Evolutionary conservation across 1,140 invertebrate genomes (phyloP).

Genomic region (Bursaphelenchus mucronatus): DNA sequence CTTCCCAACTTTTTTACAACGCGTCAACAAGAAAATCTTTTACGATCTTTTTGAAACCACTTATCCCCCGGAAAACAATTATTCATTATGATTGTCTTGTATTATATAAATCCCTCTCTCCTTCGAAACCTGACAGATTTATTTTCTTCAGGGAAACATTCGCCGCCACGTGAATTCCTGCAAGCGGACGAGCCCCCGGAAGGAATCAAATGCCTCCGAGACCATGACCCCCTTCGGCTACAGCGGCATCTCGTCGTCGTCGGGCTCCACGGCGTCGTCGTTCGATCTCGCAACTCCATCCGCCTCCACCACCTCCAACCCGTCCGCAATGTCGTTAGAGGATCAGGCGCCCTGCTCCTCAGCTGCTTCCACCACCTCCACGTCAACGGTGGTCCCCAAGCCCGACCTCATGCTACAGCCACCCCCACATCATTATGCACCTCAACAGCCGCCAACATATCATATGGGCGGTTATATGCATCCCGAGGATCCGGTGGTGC

Average conservation of each 20-base stretch:
- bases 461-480: no score
- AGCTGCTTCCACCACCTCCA: constrained; percentile 4
- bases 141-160: constrained; percentile 45
- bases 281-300: constrained; percentile 11
- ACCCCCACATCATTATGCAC: background rate
- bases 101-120: background rate
- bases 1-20: no score
- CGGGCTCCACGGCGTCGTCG: background rate
- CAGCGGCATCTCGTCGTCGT: constrained; percentile 10
- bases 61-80: no score
- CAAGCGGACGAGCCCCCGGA: constrained; percentile 27
- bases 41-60: no score
- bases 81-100: no score
- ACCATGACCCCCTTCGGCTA: constrained; percentile 13
- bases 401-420: constrained; percentile 2
- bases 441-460: background rate
- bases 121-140: background rate
- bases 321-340: constrained; percentile 2
- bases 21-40: no score
- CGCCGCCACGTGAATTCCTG: constrained; percentile 47
- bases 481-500: background rate
- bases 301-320: constrained; percentile 7
- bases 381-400: background rate
- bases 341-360: constrained; percentile 11
- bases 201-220: constrained; percentile 3